A percentile compares a stretch with the other conserved stretches of the same genome.
Conservation (phyloP, 2,113 vertebrate species). For the Arizona elegans region DNA sequence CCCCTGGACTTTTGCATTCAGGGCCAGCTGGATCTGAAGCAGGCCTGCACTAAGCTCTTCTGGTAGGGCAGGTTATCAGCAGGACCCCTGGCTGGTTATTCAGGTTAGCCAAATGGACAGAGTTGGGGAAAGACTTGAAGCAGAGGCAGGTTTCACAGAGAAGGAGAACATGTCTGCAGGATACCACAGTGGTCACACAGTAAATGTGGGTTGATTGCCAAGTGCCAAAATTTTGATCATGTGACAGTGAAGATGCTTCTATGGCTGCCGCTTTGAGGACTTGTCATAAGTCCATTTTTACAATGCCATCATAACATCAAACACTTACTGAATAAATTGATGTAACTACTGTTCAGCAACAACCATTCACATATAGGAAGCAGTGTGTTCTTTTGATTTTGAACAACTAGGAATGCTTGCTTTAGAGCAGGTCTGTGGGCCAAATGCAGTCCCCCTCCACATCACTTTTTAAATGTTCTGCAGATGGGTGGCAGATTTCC, state of each 20-base stretch:
- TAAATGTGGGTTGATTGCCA: background rate
- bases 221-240: background rate
- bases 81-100: background rate
- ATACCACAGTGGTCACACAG: background rate
- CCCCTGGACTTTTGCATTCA: background rate
- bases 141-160: background rate
- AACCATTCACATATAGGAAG: background rate
- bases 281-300: background rate
- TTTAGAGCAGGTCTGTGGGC: background rate
- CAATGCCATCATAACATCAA: background rate
- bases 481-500: background rate
- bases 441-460: background rate
- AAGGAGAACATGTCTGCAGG: background rate
- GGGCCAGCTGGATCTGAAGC: background rate
- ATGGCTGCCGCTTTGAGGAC: background rate
- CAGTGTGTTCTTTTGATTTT: background rate
- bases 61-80: background rate
- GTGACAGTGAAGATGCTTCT: background rate
- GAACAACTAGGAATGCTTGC: background rate
- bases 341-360: background rate
- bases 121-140: background rate
- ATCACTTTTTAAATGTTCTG: background rate
- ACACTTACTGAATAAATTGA: background rate
- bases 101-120: background rate
- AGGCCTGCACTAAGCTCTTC: background rate